Evolutionary conservation across 2,888 invertebrate genomes (phyloP).

Genomic region (Metalampra italica): DNA sequence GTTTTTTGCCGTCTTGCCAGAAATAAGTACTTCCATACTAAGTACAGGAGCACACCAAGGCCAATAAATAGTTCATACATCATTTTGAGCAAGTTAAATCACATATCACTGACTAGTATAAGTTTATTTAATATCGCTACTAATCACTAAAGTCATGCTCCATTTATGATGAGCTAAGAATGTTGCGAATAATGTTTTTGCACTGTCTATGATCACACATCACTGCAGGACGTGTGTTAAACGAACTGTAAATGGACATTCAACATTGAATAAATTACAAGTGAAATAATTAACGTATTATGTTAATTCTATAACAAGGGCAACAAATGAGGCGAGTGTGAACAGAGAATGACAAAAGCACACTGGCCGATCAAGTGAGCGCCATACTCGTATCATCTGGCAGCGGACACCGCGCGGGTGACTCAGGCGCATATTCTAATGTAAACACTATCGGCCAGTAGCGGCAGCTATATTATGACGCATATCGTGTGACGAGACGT

Average conservation of each 20-base stretch:
- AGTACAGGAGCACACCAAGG: conserved; percentile 48
- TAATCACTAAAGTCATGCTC: conserved; percentile 44
- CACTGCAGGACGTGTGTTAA: conserved; percentile 26
- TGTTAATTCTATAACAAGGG: conserved; percentile 1
- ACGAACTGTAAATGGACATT: conserved; percentile 15
- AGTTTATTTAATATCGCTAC: conserved; percentile 32
- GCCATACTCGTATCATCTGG: conserved; percentile 60
- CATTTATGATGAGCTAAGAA: conserved; percentile 44
- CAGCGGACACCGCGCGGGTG: conserved; percentile 43
- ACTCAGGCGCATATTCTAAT: conserved; percentile 63
- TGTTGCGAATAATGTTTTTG: conserved; percentile 38
- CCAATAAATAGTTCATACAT: conserved; percentile 61
- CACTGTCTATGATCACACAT: conserved; percentile 35
- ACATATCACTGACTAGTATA: conserved; percentile 54
- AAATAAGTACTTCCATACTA: conserved; percentile 58
- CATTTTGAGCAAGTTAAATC: conserved; percentile 55
- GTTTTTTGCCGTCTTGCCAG: conserved; percentile 20
- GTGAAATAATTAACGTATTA: conserved; percentile 7
- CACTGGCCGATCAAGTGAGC: conserved; percentile 50
- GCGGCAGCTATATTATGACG: conserved; percentile 48
- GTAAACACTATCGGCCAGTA: conserved; percentile 59
- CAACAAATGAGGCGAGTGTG: conserved; percentile 33
- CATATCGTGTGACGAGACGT: conserved; percentile 48
- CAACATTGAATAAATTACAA: background rate
- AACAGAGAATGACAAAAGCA: conserved; percentile 35